These are phyloP conservation scores for Coptodon rendalli DNA, from an alignment of 2,113 vertebrate species.

Conservation along the genomic window DNA sequence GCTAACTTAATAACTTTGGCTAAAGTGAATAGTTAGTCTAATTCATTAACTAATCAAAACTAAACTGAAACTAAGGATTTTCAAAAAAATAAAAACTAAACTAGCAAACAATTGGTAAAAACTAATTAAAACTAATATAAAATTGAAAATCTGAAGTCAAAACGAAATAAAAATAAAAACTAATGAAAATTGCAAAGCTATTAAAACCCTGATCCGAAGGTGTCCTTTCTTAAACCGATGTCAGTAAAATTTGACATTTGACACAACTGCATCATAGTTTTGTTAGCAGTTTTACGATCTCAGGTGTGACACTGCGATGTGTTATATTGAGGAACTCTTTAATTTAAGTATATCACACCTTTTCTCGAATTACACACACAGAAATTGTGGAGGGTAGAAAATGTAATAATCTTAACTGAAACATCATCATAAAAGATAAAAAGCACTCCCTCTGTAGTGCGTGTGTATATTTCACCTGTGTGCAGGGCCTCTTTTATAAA, in stretches of 20 bases:
- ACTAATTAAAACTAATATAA: too few species aligned
- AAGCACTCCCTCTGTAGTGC: background rate
- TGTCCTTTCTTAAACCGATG: background rate
- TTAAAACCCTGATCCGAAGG: too few species aligned
- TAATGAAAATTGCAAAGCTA: too few species aligned
- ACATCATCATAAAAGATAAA: background rate
- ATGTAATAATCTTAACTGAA: background rate
- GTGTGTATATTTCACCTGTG: background rate
- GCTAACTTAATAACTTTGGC: too few species aligned
- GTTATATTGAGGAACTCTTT: background rate
- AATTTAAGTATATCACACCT: background rate
- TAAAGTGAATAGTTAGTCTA: too few species aligned
- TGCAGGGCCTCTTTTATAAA: background rate
- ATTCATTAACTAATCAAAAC: too few species aligned
- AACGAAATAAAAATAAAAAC: too few species aligned
- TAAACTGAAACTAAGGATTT: too few species aligned
- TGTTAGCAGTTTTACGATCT: background rate
- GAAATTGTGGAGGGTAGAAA: background rate
- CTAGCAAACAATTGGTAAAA: too few species aligned
- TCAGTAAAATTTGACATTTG: background rate
- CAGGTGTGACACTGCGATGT: background rate
- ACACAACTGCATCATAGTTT: background rate
- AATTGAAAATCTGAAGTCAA: too few species aligned
- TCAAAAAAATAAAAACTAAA: too few species aligned
- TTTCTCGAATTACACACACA: background rate